Evolutionary conservation across 1,140 invertebrate genomes (phyloP).

Genomic region (Drosophila equinoxialis): DNA sequence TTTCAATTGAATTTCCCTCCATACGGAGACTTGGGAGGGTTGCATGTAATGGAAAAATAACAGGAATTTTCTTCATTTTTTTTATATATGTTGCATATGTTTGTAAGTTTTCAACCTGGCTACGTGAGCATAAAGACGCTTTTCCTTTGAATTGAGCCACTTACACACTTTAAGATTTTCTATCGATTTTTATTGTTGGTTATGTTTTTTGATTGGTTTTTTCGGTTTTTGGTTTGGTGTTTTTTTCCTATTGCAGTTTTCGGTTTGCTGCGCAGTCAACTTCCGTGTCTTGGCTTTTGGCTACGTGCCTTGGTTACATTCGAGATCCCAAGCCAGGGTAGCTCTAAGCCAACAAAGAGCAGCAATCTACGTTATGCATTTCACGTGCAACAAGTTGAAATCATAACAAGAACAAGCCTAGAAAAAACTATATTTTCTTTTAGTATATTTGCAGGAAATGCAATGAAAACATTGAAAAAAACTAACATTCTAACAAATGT

Average conservation of each 20-base stretch:
- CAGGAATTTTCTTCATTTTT: background rate
- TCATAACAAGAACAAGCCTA: constrained; percentile 65
- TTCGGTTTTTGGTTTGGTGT: constrained; percentile 28
- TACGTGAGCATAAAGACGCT: constrained; percentile 44
- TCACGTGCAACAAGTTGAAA: constrained; percentile 80
- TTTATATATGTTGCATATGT: constrained; percentile 42
- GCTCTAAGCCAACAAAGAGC: background rate
- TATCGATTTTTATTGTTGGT: constrained; percentile 44
- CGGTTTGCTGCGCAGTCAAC: constrained; percentile 44
- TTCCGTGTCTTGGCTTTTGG: constrained; percentile 49
- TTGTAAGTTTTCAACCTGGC: constrained; percentile 43
- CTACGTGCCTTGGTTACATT: constrained; percentile 72
- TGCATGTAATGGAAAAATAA: constrained; percentile 16
- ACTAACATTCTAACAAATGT: constrained; percentile 38
- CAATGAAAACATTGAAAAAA: constrained; percentile 69
- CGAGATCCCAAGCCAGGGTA: constrained; percentile 2
- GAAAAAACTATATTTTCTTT: constrained; percentile 37
- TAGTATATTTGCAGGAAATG: constrained; percentile 58
- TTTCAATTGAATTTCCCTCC: constrained; percentile 55
- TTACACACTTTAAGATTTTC: constrained; percentile 71
- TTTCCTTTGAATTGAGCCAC: constrained; percentile 59
- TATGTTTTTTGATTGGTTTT: constrained; percentile 38
- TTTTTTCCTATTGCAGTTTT: constrained; percentile 24
- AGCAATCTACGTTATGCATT: constrained; percentile 69
- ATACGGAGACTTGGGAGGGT: background rate